These are phyloP conservation scores for Drosophila stalkeri DNA, from an alignment of 2,888 invertebrate genomes.

Conservation along the genomic window DNA sequence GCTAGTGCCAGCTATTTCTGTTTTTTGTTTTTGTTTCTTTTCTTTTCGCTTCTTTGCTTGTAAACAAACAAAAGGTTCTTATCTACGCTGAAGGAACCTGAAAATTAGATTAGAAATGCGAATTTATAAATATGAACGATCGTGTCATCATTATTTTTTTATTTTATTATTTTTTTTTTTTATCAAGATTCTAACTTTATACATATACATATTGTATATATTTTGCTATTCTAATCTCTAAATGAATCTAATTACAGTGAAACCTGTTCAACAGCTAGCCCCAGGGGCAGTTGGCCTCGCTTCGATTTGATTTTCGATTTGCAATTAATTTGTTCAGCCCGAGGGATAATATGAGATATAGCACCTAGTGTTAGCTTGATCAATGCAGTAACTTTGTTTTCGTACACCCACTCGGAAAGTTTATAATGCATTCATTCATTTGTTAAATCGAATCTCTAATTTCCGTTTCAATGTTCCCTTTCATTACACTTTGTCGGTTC, in stretches of 20 bases:
- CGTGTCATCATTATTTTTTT: constrained; percentile 28
- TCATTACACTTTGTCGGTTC: constrained; percentile 3
- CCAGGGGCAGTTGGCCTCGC: constrained; percentile 44
- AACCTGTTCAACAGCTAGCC: constrained; percentile 58
- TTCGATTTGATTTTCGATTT: constrained; percentile 22
- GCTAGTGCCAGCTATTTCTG: constrained; percentile 16
- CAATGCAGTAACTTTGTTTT: constrained; percentile 3
- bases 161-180: constrained; percentile 9
- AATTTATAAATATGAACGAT: constrained; percentile 29
- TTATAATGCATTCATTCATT: constrained; percentile 4
- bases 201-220: not conserved
- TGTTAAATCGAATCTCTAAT: constrained; percentile 6
- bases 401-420: constrained; percentile 4
- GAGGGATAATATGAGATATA: constrained; percentile 8
- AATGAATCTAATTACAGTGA: constrained; percentile 60
- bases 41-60: constrained; percentile 23
- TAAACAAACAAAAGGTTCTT: constrained; percentile 58
- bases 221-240: constrained; percentile 54
- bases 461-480: constrained; percentile 9
- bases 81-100: constrained; percentile 25
- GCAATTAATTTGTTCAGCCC: constrained; percentile 27
- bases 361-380: constrained; percentile 1
- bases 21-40: not conserved
- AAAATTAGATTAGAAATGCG: constrained; percentile 22
- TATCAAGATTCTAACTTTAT: constrained; percentile 40